Conservation (phyloP, 2,113 vertebrate species). For the Cephalopholis sonnerati region DNA sequence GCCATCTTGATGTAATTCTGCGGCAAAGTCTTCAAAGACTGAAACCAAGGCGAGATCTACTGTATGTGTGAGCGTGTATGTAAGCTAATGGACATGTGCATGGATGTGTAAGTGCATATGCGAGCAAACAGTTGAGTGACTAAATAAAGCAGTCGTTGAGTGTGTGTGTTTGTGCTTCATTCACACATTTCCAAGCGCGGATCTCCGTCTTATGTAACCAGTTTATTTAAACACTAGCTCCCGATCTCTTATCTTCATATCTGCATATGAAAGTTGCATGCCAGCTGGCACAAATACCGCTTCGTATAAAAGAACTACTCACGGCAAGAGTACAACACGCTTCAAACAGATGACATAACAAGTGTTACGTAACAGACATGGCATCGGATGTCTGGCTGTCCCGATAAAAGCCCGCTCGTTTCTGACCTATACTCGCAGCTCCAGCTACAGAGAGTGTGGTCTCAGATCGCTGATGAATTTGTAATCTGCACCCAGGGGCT, state of each 20-base stretch:
- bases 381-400: slow-evolving; percentile 60
- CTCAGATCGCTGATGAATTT: slow-evolving; percentile 61
- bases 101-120: slow-evolving; percentile 25
- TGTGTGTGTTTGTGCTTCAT: slow-evolving; percentile 45
- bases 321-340: slow-evolving; percentile 56
- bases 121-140: slow-evolving; percentile 30
- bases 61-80: slow-evolving; percentile 2
- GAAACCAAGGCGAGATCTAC: slow-evolving; percentile 7
- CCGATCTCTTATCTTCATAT: slow-evolving; percentile 66
- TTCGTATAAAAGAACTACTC: slow-evolving; percentile 59
- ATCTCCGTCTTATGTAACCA: slow-evolving; percentile 67
- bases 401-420: slow-evolving; percentile 40
- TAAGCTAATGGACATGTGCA: slow-evolving; percentile 13
- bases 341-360: slow-evolving; percentile 79
- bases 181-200: slow-evolving; percentile 57
- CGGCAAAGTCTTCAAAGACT: slow-evolving; percentile 50
- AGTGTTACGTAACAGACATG: slow-evolving; percentile 69
- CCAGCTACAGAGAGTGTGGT: slow-evolving; percentile 29
- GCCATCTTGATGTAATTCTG: slow-evolving; percentile 60
- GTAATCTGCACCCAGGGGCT: slow-evolving; percentile 64
- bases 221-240: slow-evolving; percentile 65
- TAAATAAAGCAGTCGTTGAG: slow-evolving; percentile 34
- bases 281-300: slow-evolving; percentile 74
- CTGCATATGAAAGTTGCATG: slow-evolving; percentile 67
- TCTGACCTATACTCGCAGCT: slow-evolving; percentile 56